Evolutionary conservation across 2,888 invertebrate species (phyloP), one percentile per base, ranked within the genome.

Genomic region (Coenonympha arcania): DNA sequence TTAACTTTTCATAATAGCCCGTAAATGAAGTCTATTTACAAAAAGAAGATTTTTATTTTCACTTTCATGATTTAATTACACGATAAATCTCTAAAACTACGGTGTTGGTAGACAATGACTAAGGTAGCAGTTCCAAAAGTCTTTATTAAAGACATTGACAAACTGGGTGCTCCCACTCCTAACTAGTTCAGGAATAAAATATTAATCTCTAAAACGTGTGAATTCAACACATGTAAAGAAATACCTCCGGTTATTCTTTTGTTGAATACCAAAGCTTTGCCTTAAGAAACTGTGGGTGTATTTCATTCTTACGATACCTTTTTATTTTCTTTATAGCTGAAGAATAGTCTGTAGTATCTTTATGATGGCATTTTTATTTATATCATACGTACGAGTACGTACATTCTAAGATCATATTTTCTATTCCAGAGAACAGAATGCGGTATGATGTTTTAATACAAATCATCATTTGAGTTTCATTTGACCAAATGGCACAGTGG

Each of bases 161-260:
- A 8, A 15, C 8, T 16, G n/a, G n/a, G n/a, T 9, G 8, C 11
- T 30, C 3, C 5, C 6, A 13, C 11, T 8, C 8, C 4, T 33
- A 9, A 31, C 31, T n/a, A 6, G 16, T 16, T 16, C 5, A 24
- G 4, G 22, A 39, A 39, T 39, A 39, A 39, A 39, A 39, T 39
- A 39, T 22, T 15, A 11, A 39, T 39, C 20, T 15, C 24, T 2
- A 15, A 31, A 31, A 31, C 48, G 48, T 48, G 48, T 28, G 43
- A 52, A 28, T 28, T 33, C n/a, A 19, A 20, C 52, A 48, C 13
- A 34, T 48, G 33, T 18, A 16, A 31, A 4, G 20, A 15, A 24
- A 22, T 24, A 20, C 31, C 8, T 30, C n/a, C n/a, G 31, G 31
- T 11, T 20, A 15, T 42, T 42, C 26, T 18, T 28, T 42, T 20